Conservation (phyloP, 2,113 vertebrate species). For the Lophotis ruficrista region DNA sequence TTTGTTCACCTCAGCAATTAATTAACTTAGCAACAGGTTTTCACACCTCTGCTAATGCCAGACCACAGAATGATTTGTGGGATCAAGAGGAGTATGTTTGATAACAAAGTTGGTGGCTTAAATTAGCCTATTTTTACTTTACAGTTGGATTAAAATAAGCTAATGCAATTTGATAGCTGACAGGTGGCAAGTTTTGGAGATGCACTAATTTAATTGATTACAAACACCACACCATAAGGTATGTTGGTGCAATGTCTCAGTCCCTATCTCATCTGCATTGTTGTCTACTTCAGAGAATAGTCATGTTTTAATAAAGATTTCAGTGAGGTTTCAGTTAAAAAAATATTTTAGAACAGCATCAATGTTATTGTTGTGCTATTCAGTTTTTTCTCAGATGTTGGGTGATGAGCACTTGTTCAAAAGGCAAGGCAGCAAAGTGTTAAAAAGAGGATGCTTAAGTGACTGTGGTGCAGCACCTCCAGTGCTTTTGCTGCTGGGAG, state of each 20-base stretch:
- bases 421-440: not conserved
- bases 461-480: not conserved
- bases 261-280: not conserved
- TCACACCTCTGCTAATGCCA: not conserved
- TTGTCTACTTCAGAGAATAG: not conserved
- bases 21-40: not conserved
- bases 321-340: not conserved
- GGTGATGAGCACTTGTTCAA: not conserved
- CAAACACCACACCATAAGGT: not conserved
- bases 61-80: not conserved
- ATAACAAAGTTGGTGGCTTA: not conserved
- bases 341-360: not conserved
- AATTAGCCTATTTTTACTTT: not conserved
- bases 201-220: not conserved
- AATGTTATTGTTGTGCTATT: not conserved
- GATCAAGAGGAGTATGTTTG: not conserved
- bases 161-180: not conserved
- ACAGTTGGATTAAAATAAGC: not conserved
- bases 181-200: not conserved
- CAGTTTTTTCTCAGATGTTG: not conserved
- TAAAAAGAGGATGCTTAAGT: not conserved
- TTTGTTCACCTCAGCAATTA: not conserved
- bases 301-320: not conserved
- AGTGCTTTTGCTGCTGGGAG: not conserved
- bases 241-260: not conserved